A percentile compares a stretch with the other conserved stretches of the same genome.
phyloP scores from a whole-genome alignment of 2,888 invertebrate genomes.

The Drosophila emarginata region DNA sequence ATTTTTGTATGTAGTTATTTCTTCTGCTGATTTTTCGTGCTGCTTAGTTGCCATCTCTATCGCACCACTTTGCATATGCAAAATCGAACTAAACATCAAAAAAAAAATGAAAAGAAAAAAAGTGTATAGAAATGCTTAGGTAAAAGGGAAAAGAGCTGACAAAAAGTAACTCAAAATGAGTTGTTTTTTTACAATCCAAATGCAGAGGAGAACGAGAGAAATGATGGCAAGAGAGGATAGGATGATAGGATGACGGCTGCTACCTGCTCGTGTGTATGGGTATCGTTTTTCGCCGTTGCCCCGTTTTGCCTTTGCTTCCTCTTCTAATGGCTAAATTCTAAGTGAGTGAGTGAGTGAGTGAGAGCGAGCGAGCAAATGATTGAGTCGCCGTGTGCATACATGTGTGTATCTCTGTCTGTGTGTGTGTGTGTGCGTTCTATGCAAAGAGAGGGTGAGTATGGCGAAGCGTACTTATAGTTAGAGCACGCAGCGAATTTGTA shows the following conservation, averaged over 20 bases:
- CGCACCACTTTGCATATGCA: constrained; percentile 61
- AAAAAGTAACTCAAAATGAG: constrained; percentile 27
- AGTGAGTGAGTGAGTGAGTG: constrained; percentile 44
- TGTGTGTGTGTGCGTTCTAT: constrained; percentile 27
- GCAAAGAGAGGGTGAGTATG: constrained; percentile 50
- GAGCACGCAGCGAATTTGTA: constrained; percentile 80
- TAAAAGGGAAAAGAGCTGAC: constrained; percentile 35
- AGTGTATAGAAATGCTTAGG: constrained; percentile 47
- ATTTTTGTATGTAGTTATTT: background rate
- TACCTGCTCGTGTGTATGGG: constrained; percentile 23
- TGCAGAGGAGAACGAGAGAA: constrained; percentile 30
- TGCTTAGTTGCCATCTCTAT: constrained; percentile 35
- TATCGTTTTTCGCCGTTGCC: constrained; percentile 39
- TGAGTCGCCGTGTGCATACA: constrained; percentile 22
- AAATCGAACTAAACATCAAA: constrained; percentile 17
- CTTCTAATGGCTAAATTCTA: constrained; percentile 18
- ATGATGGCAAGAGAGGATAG: constrained; percentile 9
- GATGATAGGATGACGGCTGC: background rate
- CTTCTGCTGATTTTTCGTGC: background rate
- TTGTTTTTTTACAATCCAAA: constrained; percentile 30
- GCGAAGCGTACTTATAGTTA: constrained; percentile 77
- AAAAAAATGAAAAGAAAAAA: background rate
- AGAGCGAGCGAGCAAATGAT: constrained; percentile 44
- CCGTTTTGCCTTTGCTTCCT: constrained; percentile 32
- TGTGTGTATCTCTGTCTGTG: constrained; percentile 29